Evolutionary conservation across 2,888 invertebrate genomes (phyloP).

Genomic region (Cephus pulcher): DNA sequence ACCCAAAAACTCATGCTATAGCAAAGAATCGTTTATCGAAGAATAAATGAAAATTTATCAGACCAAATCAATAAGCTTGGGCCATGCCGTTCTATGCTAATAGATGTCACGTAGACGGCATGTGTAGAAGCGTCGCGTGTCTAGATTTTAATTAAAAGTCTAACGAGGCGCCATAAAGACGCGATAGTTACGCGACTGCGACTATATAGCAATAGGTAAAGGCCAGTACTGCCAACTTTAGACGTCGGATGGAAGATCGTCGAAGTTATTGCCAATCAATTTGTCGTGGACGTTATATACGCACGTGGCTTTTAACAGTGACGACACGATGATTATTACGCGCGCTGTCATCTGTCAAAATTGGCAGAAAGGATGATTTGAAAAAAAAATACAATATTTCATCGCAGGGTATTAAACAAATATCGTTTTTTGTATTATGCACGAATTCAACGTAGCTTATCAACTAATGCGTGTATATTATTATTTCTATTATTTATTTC

Average conservation of each 20-base stretch:
- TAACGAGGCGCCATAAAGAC: constrained; percentile 15
- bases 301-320: not conserved
- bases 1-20: no score
- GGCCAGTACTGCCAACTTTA: not conserved
- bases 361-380: no score
- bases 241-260: not conserved
- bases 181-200: not conserved
- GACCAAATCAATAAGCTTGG: not conserved
- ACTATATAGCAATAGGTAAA: not conserved
- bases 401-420: no score
- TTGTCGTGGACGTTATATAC: not conserved
- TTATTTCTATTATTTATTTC: no score
- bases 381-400: no score
- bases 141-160: constrained; percentile 20
- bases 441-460: no score
- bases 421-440: no score
- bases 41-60: not conserved
- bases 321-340: not conserved
- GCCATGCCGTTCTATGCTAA: not conserved
- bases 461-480: no score
- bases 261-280: no score
- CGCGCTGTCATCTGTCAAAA: no score
- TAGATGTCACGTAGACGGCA: not conserved
- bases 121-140: not conserved
- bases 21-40: no score